phyloP scores from a whole-genome alignment of 2,113 vertebrate species.

The Recurvirostra avosetta region DNA sequence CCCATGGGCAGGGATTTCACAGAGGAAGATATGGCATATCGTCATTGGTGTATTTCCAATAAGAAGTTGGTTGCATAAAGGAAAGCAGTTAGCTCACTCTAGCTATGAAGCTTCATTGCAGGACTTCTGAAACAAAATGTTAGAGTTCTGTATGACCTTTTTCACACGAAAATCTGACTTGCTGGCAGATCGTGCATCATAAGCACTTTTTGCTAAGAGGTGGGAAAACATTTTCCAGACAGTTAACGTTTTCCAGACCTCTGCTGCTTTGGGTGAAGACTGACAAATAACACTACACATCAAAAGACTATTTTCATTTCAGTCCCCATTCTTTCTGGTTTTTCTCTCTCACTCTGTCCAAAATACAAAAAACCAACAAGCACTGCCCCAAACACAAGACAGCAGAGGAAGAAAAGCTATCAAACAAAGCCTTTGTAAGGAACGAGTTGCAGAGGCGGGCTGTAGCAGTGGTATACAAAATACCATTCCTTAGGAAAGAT shows the following conservation, averaged over 20 bases:
- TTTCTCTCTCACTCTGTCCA: background rate
- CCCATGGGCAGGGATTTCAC: background rate
- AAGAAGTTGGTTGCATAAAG: background rate
- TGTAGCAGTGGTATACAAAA: background rate
- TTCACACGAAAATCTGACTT: background rate
- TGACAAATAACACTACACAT: constrained; percentile 5
- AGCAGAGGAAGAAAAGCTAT: background rate
- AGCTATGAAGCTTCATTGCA: background rate
- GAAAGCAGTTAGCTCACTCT: background rate
- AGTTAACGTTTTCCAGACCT: constrained; percentile 39
- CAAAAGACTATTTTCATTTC: background rate
- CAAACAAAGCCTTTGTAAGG: background rate
- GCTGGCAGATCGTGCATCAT: background rate
- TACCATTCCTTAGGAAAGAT: background rate
- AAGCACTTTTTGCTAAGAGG: constrained; percentile 11
- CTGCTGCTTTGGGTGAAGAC: constrained; percentile 14
- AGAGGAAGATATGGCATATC: background rate
- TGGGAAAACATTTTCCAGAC: constrained; percentile 24
- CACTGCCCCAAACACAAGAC: background rate
- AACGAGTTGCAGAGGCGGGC: background rate
- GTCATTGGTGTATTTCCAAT: background rate
- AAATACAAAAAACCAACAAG: background rate
- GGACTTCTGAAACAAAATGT: background rate
- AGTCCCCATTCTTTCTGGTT: background rate
- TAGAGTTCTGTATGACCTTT: background rate